Evolutionary conservation across 2,113 vertebrate species (phyloP).

Genomic region (Chlorodrepanis virens): DNA sequence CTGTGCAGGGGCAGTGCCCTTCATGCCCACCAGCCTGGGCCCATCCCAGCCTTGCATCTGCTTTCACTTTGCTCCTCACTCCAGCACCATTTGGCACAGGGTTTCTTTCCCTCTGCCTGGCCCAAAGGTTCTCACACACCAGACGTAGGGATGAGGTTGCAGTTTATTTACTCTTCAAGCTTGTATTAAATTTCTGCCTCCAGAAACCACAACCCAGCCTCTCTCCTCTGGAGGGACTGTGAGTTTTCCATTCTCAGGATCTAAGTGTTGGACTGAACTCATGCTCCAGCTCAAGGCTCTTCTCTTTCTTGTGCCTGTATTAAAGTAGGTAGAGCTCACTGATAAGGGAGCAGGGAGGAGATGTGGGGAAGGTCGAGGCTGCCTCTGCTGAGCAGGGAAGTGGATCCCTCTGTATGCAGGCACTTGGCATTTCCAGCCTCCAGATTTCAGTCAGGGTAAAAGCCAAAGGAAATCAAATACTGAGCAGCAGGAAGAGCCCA

Average conservation of each 20-base stretch:
- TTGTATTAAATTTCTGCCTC: constrained; percentile 34
- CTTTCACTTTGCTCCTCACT: background rate
- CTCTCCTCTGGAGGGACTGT: background rate
- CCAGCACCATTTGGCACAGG: background rate
- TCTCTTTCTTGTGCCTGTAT: background rate
- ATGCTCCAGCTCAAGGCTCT: background rate
- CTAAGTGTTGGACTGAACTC: background rate
- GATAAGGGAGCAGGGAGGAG: background rate
- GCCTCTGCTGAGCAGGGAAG: background rate
- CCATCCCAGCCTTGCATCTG: background rate
- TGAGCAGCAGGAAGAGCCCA: background rate
- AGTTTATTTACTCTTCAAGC: constrained; percentile 12
- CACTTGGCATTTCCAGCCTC: background rate
- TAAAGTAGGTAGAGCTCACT: background rate
- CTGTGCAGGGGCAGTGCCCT: background rate
- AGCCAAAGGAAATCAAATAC: background rate
- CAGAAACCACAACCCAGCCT: constrained; percentile 16
- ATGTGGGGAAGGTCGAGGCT: background rate
- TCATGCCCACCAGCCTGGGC: background rate
- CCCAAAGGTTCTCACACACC: background rate
- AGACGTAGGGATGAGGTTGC: background rate
- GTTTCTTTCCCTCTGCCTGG: background rate
- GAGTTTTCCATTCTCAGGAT: constrained; percentile 50
- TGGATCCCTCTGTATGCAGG: background rate
- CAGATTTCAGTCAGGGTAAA: background rate